phyloP scores from a whole-genome alignment of 1,140 invertebrate species.

The Drosophila pectinifera region DNA sequence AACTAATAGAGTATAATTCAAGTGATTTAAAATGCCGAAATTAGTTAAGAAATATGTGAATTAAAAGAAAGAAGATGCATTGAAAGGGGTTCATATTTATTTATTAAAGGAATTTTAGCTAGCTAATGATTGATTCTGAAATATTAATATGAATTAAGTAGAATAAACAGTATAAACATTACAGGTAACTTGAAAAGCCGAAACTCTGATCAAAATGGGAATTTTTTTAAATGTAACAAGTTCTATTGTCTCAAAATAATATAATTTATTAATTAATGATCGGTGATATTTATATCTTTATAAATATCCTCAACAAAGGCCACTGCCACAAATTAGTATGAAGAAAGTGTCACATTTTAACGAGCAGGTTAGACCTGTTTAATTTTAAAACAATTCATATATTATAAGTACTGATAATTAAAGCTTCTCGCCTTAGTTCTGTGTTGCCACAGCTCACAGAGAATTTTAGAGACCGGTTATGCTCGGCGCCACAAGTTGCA shows the following conservation, averaged over 20 bases:
- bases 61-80: neutral
- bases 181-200: neutral
- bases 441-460: neutral
- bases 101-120: neutral
- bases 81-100: neutral
- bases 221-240: no score
- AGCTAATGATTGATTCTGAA: neutral
- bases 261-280: constrained; percentile 1
- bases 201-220: no score
- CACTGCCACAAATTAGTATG: constrained; percentile 1
- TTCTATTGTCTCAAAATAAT: neutral
- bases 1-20: no score
- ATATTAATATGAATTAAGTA: neutral
- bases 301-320: neutral
- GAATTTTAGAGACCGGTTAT: constrained; percentile 1
- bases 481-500: constrained; percentile 47
- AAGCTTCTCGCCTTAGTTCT: neutral
- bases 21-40: constrained; percentile 8
- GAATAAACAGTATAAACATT: no score
- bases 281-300: neutral
- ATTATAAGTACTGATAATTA: neutral
- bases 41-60: neutral
- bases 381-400: constrained; percentile 4
- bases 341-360: neutral
- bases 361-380: constrained; percentile 6